phyloP scores from a whole-genome alignment of 2,888 invertebrate genomes.

The Eubasilissa splendida region DNA sequence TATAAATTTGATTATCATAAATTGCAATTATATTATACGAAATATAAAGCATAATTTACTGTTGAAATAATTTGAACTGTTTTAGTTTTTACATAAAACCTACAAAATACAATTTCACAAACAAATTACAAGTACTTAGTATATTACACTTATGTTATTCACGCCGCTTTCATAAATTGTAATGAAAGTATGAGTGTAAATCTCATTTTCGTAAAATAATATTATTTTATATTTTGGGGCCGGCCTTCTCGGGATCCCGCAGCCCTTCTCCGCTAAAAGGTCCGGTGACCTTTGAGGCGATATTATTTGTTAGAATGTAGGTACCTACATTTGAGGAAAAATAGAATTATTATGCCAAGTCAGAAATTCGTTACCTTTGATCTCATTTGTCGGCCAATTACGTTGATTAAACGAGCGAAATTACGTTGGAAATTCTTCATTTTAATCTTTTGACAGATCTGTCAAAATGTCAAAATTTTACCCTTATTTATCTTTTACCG shows the following conservation, averaged over 20 bases:
- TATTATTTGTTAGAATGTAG: conserved; percentile 6
- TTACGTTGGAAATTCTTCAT: conserved; percentile 15
- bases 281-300: conserved; percentile 9
- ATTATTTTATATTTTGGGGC: not conserved
- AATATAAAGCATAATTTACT: too few relatives aligned
- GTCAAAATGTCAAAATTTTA: conserved; percentile 9
- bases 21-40: too few relatives aligned
- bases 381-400: conserved; percentile 29
- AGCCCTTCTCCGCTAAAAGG: conserved; percentile 24
- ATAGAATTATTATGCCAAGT: not conserved
- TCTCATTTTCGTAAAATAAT: conserved; percentile 25
- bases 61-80: too few relatives aligned
- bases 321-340: conserved; percentile 23
- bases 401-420: conserved; percentile 25
- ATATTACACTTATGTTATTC: conserved; percentile 15
- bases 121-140: too few relatives aligned
- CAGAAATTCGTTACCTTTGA: conserved; percentile 22
- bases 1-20: too few relatives aligned
- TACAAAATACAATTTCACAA: too few relatives aligned
- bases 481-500: not conserved
- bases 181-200: conserved; percentile 13
- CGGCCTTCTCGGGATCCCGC: conserved; percentile 10
- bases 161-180: conserved; percentile 15
- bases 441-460: conserved; percentile 21
- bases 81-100: too few relatives aligned